These are phyloP conservation scores for Ennomos erosarius DNA, from an alignment of 2,888 invertebrate genomes.

Conservation along the genomic window DNA sequence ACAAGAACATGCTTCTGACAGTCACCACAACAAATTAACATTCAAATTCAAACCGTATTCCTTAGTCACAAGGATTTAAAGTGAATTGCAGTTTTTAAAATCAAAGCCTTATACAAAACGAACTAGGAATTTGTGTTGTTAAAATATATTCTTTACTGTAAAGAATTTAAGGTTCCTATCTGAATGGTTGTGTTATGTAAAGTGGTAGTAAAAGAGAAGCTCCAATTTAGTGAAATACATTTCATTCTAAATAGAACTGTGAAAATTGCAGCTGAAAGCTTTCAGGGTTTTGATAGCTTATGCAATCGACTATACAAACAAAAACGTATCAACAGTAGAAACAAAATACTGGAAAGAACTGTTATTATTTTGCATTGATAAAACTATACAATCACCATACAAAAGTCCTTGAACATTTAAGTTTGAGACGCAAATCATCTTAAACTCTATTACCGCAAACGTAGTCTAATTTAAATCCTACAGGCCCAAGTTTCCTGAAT, in stretches of 20 bases:
- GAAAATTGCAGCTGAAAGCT: constrained; percentile 12
- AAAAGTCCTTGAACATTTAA: too few relatives aligned
- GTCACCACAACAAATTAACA: background rate
- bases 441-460: too few relatives aligned
- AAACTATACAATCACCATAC: too few relatives aligned
- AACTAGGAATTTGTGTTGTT: background rate
- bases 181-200: background rate
- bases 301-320: background rate
- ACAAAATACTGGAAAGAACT: too few relatives aligned
- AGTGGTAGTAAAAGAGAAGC: constrained; percentile 10
- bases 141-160: background rate
- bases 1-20: constrained; percentile 45
- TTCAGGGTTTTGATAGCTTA: constrained; percentile 4
- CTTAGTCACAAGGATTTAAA: background rate
- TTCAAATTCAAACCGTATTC: constrained; percentile 5
- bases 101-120: constrained; percentile 5
- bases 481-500: background rate
- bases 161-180: background rate
- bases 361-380: too few relatives aligned
- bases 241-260: constrained; percentile 19
- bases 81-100: constrained; percentile 6
- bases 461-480: too few relatives aligned
- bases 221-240: constrained; percentile 21
- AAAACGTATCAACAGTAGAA: too few relatives aligned
- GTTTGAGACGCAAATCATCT: too few relatives aligned